Percentiles rank a stretch among this genome's conserved stretches.
Evolutionary conservation across 2,888 invertebrate species (phyloP).

Genomic region (Hydrotaea diabolus): DNA sequence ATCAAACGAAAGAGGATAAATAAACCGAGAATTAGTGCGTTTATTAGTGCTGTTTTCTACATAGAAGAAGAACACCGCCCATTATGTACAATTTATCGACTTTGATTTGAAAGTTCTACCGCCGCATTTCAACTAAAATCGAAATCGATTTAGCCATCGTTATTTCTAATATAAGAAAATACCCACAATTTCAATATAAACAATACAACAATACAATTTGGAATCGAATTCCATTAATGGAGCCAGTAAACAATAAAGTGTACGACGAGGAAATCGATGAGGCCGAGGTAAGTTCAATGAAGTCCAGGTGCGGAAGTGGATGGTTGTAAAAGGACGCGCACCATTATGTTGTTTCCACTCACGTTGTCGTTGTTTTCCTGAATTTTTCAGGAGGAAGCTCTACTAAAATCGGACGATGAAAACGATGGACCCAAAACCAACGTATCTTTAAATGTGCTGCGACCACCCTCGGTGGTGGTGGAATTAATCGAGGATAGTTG

Average conservation of each 20-base stretch:
- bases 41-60: no score
- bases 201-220: background rate
- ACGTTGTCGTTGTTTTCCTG: no score
- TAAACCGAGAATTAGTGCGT: no score
- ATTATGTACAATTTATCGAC: no score
- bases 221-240: slow-evolving; percentile 31
- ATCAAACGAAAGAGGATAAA: no score
- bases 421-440: slow-evolving; percentile 63
- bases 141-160: no score
- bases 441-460: slow-evolving; percentile 30
- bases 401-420: slow-evolving; percentile 74
- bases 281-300: slow-evolving; percentile 70
- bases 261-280: slow-evolving; percentile 73
- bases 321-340: background rate
- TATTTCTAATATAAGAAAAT: no score
- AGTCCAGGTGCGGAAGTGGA: background rate
- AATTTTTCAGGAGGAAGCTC: slow-evolving; percentile 75
- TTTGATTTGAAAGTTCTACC: no score
- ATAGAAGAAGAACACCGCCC: no score
- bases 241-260: slow-evolving; percentile 59
- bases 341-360: background rate
- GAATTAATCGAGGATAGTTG: slow-evolving; percentile 71
- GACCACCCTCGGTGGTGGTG: slow-evolving; percentile 44
- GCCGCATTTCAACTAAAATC: no score
- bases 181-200: background rate